Percentiles rank a stretch among this genome's conserved stretches.
phyloP scores from a whole-genome alignment of 2,888 invertebrate species.

The Acronicta psi region DNA sequence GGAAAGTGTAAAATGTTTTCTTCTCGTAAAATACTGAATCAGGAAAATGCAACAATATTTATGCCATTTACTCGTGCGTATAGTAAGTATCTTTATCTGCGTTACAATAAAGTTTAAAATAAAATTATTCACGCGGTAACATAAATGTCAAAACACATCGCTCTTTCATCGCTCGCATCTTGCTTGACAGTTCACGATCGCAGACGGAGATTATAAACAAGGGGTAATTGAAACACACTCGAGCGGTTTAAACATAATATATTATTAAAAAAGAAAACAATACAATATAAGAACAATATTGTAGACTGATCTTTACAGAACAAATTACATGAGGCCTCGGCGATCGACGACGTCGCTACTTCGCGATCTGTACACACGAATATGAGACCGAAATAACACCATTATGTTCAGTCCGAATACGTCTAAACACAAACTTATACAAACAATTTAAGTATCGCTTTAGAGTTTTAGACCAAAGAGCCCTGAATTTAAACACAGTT shows the following conservation, averaged over 20 bases:
- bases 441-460: slow-evolving; percentile 5
- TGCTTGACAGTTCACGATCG: too few relatives aligned
- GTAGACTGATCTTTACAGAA: slow-evolving; percentile 83
- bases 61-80: too few relatives aligned
- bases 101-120: too few relatives aligned
- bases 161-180: too few relatives aligned
- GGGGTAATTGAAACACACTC: slow-evolving; percentile 39
- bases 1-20: too few relatives aligned
- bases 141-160: too few relatives aligned
- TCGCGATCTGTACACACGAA: slow-evolving; percentile 10
- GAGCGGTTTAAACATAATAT: slow-evolving; percentile 87
- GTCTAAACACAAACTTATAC: slow-evolving; percentile 43
- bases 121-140: too few relatives aligned
- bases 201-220: too few relatives aligned
- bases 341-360: slow-evolving; percentile 12
- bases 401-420: slow-evolving; percentile 5
- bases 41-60: too few relatives aligned
- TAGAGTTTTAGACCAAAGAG: neutral
- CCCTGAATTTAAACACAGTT: too few relatives aligned
- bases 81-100: too few relatives aligned
- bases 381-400: slow-evolving; percentile 8
- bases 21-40: too few relatives aligned
- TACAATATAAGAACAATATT: slow-evolving; percentile 87
- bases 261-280: slow-evolving; percentile 87
- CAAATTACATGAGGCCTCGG: slow-evolving; percentile 55